Conservation (phyloP, 2,113 vertebrate species). For the Centropristis striata region DNA sequence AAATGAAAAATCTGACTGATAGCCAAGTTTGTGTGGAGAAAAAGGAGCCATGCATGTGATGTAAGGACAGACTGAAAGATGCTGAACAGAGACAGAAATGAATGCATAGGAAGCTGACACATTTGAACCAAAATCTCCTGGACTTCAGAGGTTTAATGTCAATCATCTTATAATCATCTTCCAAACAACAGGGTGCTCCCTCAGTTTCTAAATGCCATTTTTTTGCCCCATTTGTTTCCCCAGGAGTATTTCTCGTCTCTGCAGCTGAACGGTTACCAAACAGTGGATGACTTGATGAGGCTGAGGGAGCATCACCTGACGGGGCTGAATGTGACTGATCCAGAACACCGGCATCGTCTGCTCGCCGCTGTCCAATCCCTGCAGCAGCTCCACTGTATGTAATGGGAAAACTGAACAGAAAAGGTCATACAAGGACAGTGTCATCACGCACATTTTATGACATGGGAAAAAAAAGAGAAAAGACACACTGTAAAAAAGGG, state of each 20-base stretch:
- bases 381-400: slow-evolving; percentile 89
- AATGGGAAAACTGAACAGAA: slow-evolving; percentile 3
- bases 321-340: slow-evolving; percentile 91
- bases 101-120: no score
- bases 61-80: no score
- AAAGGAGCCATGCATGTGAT: no score
- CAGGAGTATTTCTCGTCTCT: slow-evolving; percentile 90
- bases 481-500: no score
- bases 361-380: slow-evolving; percentile 88
- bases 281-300: slow-evolving; percentile 90
- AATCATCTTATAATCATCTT: not conserved
- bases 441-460: slow-evolving; percentile 1
- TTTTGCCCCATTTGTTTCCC: not conserved
- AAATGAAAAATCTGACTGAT: no score
- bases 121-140: no score
- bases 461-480: not conserved
- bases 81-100: no score
- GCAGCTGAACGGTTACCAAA: slow-evolving; percentile 91
- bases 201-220: not conserved
- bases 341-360: slow-evolving; percentile 89
- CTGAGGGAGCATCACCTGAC: slow-evolving; percentile 90
- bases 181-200: not conserved
- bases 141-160: no score
- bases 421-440: slow-evolving; percentile 28
- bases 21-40: no score